phyloP scores from a whole-genome alignment of 2,113 vertebrate species.

The Notechis scutatus region DNA sequence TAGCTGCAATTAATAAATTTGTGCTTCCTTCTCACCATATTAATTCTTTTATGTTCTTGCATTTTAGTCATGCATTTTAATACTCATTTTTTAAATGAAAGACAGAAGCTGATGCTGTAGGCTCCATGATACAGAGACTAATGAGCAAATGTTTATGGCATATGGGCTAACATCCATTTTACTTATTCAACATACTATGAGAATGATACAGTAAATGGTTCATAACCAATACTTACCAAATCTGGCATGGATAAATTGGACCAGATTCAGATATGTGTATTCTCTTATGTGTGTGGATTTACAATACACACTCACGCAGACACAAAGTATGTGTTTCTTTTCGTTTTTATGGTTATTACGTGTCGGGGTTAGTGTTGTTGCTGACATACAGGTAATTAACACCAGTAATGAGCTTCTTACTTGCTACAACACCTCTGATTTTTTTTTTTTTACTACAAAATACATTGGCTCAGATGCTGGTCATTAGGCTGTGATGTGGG shows the following conservation, averaged over 20 bases:
- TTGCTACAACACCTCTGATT: background rate
- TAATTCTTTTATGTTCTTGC: background rate
- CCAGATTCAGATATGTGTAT: background rate
- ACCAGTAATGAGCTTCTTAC: background rate
- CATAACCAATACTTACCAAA: background rate
- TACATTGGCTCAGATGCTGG: background rate
- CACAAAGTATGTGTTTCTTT: constrained; percentile 3
- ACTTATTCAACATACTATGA: constrained; percentile 12
- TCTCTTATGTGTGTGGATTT: background rate
- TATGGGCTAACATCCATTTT: background rate
- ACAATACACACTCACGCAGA: background rate
- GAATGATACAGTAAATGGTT: constrained; percentile 12
- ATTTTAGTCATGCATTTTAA: rapidly evolving
- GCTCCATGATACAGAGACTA: background rate
- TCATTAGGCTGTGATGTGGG: background rate
- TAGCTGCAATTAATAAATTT: background rate
- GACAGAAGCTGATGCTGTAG: background rate
- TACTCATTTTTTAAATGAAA: background rate
- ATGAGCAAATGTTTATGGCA: constrained; percentile 17
- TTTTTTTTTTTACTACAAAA: background rate
- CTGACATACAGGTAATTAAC: background rate
- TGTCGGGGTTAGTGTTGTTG: background rate
- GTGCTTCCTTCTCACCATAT: background rate
- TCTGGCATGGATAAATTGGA: background rate
- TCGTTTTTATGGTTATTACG: constrained; percentile 9